Conservation (phyloP, 2,888 invertebrate genomes). For the Drosophila barbarae region DNA sequence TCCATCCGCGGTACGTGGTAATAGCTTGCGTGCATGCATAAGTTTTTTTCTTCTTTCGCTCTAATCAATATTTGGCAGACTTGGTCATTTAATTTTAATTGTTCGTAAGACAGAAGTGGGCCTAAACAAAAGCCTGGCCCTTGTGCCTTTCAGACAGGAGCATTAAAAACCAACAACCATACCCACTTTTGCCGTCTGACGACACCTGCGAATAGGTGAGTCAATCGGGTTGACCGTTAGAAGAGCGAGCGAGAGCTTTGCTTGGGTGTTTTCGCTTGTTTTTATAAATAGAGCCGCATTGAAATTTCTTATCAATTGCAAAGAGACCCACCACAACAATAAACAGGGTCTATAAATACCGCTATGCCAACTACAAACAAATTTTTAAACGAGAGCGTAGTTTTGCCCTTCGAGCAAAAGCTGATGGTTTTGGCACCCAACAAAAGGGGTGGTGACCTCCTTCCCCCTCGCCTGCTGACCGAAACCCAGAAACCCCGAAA, state of each 20-base stretch:
- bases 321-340: constrained; percentile 43
- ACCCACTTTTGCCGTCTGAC: constrained; percentile 1
- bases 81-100: constrained; percentile 60
- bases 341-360: constrained; percentile 63
- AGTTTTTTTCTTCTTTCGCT: constrained; percentile 41
- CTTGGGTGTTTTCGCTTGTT: constrained; percentile 35
- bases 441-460: constrained; percentile 1
- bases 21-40: constrained; percentile 58
- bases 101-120: constrained; percentile 31
- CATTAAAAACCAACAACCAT: constrained; percentile 10
- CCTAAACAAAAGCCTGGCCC: constrained; percentile 26
- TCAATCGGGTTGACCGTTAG: constrained; percentile 39
- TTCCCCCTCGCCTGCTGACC: not conserved
- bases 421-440: constrained; percentile 20
- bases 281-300: constrained; percentile 63
- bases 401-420: constrained; percentile 16
- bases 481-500: constrained; percentile 10
- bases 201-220: constrained; percentile 55
- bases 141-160: constrained; percentile 15
- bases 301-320: constrained; percentile 61
- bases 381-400: constrained; percentile 43
- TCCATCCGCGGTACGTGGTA: constrained; percentile 29
- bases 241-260: constrained; percentile 20
- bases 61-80: constrained; percentile 66
- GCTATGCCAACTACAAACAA: constrained; percentile 38